phyloP scores from a whole-genome alignment of 2,888 invertebrate species.

The Chymomyza fuscimana region DNA sequence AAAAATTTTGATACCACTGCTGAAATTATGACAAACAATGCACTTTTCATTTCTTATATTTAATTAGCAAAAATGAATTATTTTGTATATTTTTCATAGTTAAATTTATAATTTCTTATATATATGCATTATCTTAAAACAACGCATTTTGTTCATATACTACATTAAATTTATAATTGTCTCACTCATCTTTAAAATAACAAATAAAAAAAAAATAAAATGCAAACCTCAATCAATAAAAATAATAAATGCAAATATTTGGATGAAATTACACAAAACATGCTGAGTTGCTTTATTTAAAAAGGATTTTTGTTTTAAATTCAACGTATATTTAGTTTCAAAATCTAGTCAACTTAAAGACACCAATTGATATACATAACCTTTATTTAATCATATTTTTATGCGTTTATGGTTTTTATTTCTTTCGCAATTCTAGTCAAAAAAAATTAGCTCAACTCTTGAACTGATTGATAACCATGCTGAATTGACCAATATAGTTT shows the following conservation, averaged over 20 bases:
- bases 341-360: background rate
- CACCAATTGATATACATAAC: too few species aligned
- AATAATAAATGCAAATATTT: constrained; percentile 26
- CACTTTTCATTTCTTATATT: constrained; percentile 1
- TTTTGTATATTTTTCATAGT: background rate
- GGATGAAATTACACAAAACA: constrained; percentile 13
- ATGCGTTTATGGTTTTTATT: too few species aligned
- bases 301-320: background rate
- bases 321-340: too few species aligned
- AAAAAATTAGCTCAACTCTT: background rate
- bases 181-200: constrained; percentile 35
- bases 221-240: constrained; percentile 4
- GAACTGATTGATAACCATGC: background rate
- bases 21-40: background rate
- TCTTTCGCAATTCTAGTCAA: background rate
- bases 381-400: too few species aligned
- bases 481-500: background rate
- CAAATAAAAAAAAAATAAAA: constrained; percentile 44
- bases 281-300: too few species aligned
- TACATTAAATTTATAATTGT: constrained; percentile 27
- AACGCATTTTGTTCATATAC: too few species aligned
- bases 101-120: background rate
- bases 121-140: background rate
- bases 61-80: background rate
- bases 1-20: background rate